phyloP scores from a whole-genome alignment of 23 tunicate genomes.

The Diplosoma virens region DNA sequence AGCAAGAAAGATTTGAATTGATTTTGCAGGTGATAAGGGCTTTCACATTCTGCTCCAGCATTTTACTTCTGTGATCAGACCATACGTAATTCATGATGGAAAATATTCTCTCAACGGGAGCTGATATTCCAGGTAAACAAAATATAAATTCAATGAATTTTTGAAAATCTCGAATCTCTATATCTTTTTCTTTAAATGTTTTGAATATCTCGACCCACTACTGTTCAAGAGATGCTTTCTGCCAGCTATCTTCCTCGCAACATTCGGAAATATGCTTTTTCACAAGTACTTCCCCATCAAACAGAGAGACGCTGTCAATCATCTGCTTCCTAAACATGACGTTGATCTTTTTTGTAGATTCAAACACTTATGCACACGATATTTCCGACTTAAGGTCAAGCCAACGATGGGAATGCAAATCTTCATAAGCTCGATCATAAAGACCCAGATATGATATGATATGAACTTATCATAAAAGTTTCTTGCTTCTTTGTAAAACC shows the following conservation, averaged over 20 bases:
- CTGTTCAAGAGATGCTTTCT: constrained; percentile 53
- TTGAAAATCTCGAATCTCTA: constrained; percentile 44
- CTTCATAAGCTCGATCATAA: constrained; percentile 53
- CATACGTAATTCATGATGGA: constrained; percentile 45
- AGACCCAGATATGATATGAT: constrained; percentile 55
- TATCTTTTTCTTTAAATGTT: constrained; percentile 20
- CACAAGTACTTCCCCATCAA: constrained; percentile 45
- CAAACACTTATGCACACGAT: constrained; percentile 7
- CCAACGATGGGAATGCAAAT: constrained; percentile 55
- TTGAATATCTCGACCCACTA: constrained; percentile 47
- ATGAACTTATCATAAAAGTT: constrained; percentile 38
- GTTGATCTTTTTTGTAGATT: constrained; percentile 46
- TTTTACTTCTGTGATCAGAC: constrained; percentile 56
- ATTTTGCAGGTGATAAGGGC: constrained; percentile 50
- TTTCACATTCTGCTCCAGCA: constrained; percentile 66
- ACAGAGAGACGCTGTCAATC: constrained; percentile 49
- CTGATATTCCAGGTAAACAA: constrained; percentile 61
- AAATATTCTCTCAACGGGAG: constrained; percentile 52
- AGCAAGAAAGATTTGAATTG: constrained; percentile 46
- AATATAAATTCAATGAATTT: constrained; percentile 49
- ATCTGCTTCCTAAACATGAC: constrained; percentile 39
- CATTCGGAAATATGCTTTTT: constrained; percentile 53
- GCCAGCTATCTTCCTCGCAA: constrained; percentile 60
- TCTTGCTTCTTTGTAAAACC: constrained; percentile 35
- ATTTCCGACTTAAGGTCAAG: constrained; percentile 41